Base-by-base conservation (phyloP, 2,888 invertebrate genomes). In the Brenthis hecate region DNA sequence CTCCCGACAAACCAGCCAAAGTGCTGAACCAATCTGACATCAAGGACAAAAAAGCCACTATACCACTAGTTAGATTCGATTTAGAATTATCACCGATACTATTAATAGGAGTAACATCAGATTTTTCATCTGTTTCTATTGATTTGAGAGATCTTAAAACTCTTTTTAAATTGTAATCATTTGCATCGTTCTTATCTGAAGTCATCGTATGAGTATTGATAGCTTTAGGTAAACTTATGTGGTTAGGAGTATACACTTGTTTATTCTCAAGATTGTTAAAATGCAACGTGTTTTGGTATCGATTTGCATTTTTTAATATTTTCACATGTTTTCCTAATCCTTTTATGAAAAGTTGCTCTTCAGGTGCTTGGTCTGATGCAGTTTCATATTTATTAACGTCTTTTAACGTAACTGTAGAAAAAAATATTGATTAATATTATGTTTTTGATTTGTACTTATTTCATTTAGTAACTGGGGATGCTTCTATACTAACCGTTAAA, bases 11-110 rank as follows among this genome's bases (percentile, higher is more conserved):
- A 19, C 72, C 71, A 28, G 84, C 80, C 61, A 88, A 70, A 13
- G 70, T 71, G 56, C 75, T 75, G 60, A 89, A 88, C 83, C 83
- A 87, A 71, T 83, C 76, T 0, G 85, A 78, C 2, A 88, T 65
- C 56, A 80, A 66, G 36, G 68, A 66, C 6, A 89, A 82, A 53
- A 88, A 82, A 70, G 79, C 79, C 0, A 81, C 47, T 16, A 76
- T 74, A 28, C 64, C 56, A 23, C 56, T 32, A 1, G 14, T 56
- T 51, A 47, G 36, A 48, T 54, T 64, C 6, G 1, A 6, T 19
- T 13, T 47, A 16, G 48, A 51, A 13, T 1, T 3, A 36, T 32
- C 50, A 13, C 5, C 32, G 23, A 36, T 32, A 54, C 32, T 54
- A 54, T 50, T 54, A 13, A 28, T 28, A 55, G 5, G 32, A 19